These are phyloP conservation scores for Procambarus clarkii DNA, from an alignment of 1,140 invertebrate genomes.

Conservation along the genomic window DNA sequence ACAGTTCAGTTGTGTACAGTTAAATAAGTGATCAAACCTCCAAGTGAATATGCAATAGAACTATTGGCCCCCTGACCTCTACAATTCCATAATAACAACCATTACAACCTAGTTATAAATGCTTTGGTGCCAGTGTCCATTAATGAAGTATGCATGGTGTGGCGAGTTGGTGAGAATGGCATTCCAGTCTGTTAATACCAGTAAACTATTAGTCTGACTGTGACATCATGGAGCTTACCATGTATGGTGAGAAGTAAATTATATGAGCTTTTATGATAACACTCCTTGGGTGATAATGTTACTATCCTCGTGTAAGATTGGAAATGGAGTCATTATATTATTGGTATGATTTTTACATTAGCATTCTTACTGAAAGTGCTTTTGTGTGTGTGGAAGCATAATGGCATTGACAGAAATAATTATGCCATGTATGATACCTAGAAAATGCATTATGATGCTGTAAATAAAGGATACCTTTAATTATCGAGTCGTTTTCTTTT, in stretches of 20 bases:
- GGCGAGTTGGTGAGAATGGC: conserved; percentile 47
- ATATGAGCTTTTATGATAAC: conserved; percentile 45
- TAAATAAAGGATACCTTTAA: conserved; percentile 59
- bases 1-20: conserved; percentile 37
- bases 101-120: conserved; percentile 38
- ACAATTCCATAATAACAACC: conserved; percentile 38
- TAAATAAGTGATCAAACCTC: conserved; percentile 22
- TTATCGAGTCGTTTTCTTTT: conserved; percentile 1
- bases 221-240: not conserved
- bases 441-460: conserved; percentile 49
- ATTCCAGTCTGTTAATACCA: conserved; percentile 49
- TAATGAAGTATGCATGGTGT: conserved; percentile 38
- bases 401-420: conserved; percentile 50
- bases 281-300: conserved; percentile 19
- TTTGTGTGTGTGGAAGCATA: conserved; percentile 49
- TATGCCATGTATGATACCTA: conserved; percentile 55
- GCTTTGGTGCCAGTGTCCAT: conserved; percentile 58
- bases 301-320: conserved; percentile 42
- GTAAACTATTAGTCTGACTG: conserved; percentile 26
- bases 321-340: conserved; percentile 46
- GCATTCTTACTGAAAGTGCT: conserved; percentile 55
- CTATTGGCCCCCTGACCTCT: conserved; percentile 36
- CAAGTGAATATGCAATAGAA: conserved; percentile 48
- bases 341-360: conserved; percentile 55
- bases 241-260: conserved; percentile 7